phyloP scores from a whole-genome alignment of 2,888 invertebrate species.

The Protonemura montana region DNA sequence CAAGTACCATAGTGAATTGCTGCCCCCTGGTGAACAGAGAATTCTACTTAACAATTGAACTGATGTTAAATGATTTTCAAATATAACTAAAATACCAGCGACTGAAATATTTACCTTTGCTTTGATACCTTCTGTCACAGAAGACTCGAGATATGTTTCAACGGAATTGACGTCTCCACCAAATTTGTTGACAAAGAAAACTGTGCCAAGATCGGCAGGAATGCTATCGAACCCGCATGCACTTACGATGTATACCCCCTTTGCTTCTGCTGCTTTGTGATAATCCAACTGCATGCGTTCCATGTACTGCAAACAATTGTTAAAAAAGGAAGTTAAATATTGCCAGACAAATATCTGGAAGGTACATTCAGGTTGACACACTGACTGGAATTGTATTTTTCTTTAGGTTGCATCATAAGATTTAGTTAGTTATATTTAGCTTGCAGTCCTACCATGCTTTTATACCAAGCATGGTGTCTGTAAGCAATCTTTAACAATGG shows the following conservation, averaged over 20 bases:
- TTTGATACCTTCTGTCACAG: constrained; percentile 52
- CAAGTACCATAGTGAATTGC: constrained; percentile 85
- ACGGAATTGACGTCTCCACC: constrained; percentile 81
- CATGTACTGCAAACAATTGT: constrained; percentile 68
- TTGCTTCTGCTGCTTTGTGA: constrained; percentile 74
- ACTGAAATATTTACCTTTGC: not conserved
- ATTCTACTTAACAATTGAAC: not conserved
- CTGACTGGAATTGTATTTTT: too few species aligned
- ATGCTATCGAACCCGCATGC: constrained; percentile 95
- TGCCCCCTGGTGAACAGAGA: constrained; percentile 58
- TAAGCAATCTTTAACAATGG: too few species aligned
- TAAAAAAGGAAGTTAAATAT: not conserved
- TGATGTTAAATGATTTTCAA: not conserved
- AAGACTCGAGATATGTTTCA: constrained; percentile 70
- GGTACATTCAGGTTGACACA: too few species aligned
- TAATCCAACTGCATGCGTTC: constrained; percentile 87
- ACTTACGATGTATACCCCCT: constrained; percentile 85
- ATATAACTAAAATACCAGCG: not conserved
- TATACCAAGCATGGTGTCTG: too few species aligned
- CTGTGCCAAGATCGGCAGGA: constrained; percentile 85
- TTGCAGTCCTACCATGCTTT: too few species aligned
- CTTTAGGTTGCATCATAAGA: too few species aligned
- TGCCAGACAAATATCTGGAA: not conserved
- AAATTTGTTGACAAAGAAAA: constrained; percentile 81
- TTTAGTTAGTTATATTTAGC: too few species aligned